Evolutionary conservation across 2,797 vertebrate genomes (phyloP).

Genomic region (Sebastes cheni): DNA sequence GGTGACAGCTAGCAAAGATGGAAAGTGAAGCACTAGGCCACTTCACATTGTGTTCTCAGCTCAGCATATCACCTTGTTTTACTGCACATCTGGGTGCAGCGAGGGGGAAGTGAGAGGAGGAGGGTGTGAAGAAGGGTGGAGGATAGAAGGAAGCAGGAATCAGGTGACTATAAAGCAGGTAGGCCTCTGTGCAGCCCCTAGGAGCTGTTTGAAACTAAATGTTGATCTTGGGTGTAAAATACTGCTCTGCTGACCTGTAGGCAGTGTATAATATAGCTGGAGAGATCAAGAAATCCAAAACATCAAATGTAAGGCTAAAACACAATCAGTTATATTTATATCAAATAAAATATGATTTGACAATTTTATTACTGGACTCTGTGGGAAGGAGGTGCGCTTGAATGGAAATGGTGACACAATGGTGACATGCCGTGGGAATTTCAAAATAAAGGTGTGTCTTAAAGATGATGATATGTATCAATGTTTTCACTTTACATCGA

Average conservation of each 20-base stretch:
- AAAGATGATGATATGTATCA: too few species aligned
- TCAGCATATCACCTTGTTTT: slow-evolving; percentile 48
- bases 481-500: too few species aligned
- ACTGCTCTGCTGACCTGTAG: neutral
- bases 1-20: slow-evolving; percentile 42
- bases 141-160: slow-evolving; percentile 7
- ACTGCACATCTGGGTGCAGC: slow-evolving; percentile 34
- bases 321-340: too few species aligned
- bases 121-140: slow-evolving; percentile 4
- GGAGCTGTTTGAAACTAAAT: slow-evolving; percentile 1
- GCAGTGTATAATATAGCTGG: neutral
- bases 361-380: too few species aligned
- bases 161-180: neutral
- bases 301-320: neutral
- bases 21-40: slow-evolving; percentile 35
- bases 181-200: neutral
- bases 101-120: neutral
- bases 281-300: neutral
- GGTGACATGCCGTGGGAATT: too few species aligned
- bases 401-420: too few species aligned
- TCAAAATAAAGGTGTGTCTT: too few species aligned
- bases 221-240: neutral
- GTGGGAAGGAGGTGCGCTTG: too few species aligned
- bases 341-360: too few species aligned
- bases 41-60: slow-evolving; percentile 28